A percentile compares a stretch with the other conserved stretches of the same genome.
These are phyloP conservation scores for Pomacea canaliculata DNA, from an alignment of 2,888 invertebrate genomes.

Conservation along the genomic window DNA sequence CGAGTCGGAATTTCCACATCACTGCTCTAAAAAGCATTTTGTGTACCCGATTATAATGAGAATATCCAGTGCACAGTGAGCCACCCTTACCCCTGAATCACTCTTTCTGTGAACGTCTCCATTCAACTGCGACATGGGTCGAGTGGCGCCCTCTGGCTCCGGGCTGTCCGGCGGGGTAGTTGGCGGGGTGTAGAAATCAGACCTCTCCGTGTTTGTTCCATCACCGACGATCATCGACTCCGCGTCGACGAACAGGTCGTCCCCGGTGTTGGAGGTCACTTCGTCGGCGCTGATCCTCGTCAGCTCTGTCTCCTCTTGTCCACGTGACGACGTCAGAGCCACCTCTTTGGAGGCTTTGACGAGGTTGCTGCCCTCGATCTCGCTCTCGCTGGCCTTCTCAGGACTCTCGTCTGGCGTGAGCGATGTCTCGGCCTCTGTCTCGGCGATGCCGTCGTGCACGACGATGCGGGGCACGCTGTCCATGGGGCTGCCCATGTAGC, in stretches of 20 bases:
- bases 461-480: conserved; percentile 42
- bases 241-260: conserved; percentile 13
- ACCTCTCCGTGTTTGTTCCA: conserved; percentile 26
- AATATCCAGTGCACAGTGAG: too few species aligned
- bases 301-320: background rate
- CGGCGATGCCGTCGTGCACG: conserved; percentile 32
- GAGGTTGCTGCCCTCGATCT: background rate
- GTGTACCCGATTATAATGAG: too few species aligned
- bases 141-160: conserved; percentile 3
- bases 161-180: conserved; percentile 34
- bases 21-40: too few species aligned
- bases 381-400: background rate
- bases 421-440: conserved; percentile 9
- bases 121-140: background rate
- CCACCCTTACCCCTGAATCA: conserved; percentile 21
- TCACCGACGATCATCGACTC: conserved; percentile 1
- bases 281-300: background rate
- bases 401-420: conserved; percentile 7
- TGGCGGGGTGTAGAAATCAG: conserved; percentile 39
- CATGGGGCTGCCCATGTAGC: conserved; percentile 31
- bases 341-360: too few species aligned
- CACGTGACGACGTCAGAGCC: background rate
- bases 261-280: conserved; percentile 17
- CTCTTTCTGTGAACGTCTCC: conserved; percentile 14
- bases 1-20: too few species aligned